Evolutionary conservation across 1,140 invertebrate species (phyloP), one percentile per base, ranked within the genome.

Genomic region (Panonychus citri): DNA sequence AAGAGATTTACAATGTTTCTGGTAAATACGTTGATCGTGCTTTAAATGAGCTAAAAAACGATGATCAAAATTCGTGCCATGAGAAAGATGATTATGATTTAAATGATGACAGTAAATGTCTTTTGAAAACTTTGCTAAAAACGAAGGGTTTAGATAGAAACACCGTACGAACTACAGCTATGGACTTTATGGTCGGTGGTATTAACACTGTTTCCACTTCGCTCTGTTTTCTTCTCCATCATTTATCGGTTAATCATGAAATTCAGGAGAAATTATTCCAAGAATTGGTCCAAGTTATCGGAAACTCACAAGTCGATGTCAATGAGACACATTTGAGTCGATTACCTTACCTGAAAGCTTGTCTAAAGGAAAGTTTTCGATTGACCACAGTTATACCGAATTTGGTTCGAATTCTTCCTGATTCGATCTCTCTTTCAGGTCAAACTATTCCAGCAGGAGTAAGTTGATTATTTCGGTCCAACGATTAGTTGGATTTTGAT

Each of bases 311-410:
- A 0, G 42, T 24, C 17, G 69, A 78, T 0, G 67, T 91, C 1
- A 83, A 78, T 3, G 74, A 75, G 17, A 74, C 80, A 25, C 72
- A 76, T 39, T 66, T 89, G 2, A 69, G 75, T 3, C 74, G 74
- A 48, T 66, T 78, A 58, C 73, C 75, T 3, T 89, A 87, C 64
- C 73, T 89, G 1, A 80, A 81, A 61, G 86, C 86, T 2, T 90
- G 85, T 62, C 77, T 90, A 3, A 80, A 78, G 53, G 89, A 96
- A 74, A 75, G 81, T 0, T 89, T 88, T 60, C 79, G 74, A 57
- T 62, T 93, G 30, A 72, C 81, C 43, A 86, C 88, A 1, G 86
- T 85, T 17, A 81, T 85, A 2, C 79, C 84, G 3, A 82, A 81
- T 61, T 72, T 91, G 37, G 81, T 81, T 0, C 73, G 90, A 61